Base-by-base conservation (phyloP, 2,797 vertebrate species). In the Harpagifer antarcticus region DNA sequence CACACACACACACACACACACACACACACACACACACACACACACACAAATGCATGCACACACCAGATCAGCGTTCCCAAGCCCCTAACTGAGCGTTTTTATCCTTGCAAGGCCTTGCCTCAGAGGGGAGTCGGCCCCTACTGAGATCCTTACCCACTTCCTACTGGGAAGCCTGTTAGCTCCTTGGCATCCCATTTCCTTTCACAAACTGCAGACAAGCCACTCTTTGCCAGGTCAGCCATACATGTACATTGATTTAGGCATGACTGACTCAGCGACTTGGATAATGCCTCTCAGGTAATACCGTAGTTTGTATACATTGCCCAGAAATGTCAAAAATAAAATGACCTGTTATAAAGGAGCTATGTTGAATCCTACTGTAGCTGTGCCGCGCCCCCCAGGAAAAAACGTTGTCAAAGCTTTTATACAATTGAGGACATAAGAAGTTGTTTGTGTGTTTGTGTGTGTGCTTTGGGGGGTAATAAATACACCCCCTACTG, bases 51-150 rank as follows among this genome's bases (percentile, higher is more conserved):
- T 61, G 64, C 71, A 81, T 50, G 75, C 60, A 77, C 76, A 85
- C 65, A 84, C 19, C 52, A 73, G 73, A 84, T 81, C 83, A 88
- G 87, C 78, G 68, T 94, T 93, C 93, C 91, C 91, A 92, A 93
- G 87, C 93, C 93, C 93, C 90, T 90, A 78, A 91, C 90, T 91
- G 94, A 84, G 92, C 45, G 83, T 91, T 93, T 93, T 94, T 94
- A 94, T 94, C 86, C 83, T 89, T 71, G 70, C 84, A 84, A 89
- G 91, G 91, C 92, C 81, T 87, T 14, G 23, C 91, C 94, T 91
- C 93, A 92, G 91, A 92, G 92, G 93, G 93, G 93, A 94, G 90
- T 83, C 87, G 89, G 91, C 92, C 90, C 92, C 93, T 92, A 93
- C 91, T 94, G 93, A 91, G 94, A 91, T 72, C 85, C 86, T 87